These are phyloP conservation scores for Chelon auratus DNA, from an alignment of 2,797 vertebrate species.

Conservation along the genomic window DNA sequence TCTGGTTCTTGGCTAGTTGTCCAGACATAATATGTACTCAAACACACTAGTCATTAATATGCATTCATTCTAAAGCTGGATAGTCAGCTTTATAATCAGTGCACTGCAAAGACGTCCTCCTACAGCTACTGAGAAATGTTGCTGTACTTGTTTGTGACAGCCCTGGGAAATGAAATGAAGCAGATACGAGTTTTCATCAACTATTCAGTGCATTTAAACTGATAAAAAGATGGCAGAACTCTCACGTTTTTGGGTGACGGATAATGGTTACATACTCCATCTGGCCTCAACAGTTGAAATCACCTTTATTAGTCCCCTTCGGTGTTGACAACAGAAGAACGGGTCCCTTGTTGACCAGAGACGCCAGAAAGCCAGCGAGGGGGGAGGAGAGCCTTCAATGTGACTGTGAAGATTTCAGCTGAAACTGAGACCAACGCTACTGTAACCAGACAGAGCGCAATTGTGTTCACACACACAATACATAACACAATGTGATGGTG, in stretches of 20 bases:
- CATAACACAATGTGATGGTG: constrained; percentile 32
- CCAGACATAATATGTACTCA: neutral
- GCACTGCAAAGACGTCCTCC: neutral
- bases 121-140: constrained; percentile 29
- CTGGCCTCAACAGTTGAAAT: constrained; percentile 51
- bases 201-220: constrained; percentile 5
- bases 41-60: constrained; percentile 18
- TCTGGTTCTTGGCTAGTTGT: neutral
- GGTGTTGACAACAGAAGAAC: constrained; percentile 70
- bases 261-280: constrained; percentile 50
- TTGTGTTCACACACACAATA: constrained; percentile 62
- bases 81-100: constrained; percentile 18
- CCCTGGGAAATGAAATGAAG: constrained; percentile 20
- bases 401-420: constrained; percentile 49
- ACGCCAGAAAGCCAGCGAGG: constrained; percentile 29
- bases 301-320: constrained; percentile 47
- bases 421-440: constrained; percentile 64
- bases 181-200: constrained; percentile 27
- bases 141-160: constrained; percentile 23
- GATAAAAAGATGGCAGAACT: constrained; percentile 28
- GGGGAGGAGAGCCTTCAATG: constrained; percentile 50
- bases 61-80: constrained; percentile 20
- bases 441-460: constrained; percentile 61
- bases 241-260: constrained; percentile 26
- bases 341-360: constrained; percentile 54